Conservation (phyloP, 2,888 invertebrate genomes). For the Graphium colonna region DNA sequence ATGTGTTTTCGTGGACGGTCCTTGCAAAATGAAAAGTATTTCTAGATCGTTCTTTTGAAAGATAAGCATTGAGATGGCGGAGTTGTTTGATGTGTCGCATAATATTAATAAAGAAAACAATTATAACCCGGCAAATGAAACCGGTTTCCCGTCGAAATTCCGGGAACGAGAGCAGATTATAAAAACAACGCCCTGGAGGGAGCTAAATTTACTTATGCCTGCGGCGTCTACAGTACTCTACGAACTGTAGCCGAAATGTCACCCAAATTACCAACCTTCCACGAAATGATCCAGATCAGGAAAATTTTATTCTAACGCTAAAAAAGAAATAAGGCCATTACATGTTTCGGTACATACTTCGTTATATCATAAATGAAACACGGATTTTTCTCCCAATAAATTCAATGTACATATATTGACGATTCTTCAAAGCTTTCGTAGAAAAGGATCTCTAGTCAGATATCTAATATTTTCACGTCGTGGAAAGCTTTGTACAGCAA, state of each 20-base stretch:
- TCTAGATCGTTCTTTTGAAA: background rate
- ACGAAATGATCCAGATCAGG: background rate
- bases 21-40: slow-evolving; percentile 5
- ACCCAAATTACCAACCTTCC: background rate
- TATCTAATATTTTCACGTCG: too few species aligned
- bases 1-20: slow-evolving; percentile 17
- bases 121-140: background rate
- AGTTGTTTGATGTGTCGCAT: slow-evolving; percentile 7
- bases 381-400: too few species aligned
- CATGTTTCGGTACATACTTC: too few species aligned
- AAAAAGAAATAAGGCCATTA: background rate
- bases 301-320: background rate
- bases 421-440: too few species aligned
- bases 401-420: too few species aligned
- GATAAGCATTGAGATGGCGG: background rate
- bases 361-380: too few species aligned
- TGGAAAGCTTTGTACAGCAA: too few species aligned
- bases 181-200: background rate
- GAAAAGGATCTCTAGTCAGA: too few species aligned
- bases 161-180: background rate
- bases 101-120: background rate
- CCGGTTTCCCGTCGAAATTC: background rate
- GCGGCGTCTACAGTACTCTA: background rate
- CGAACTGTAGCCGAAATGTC: background rate
- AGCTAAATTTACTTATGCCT: background rate